Evolutionary conservation across 2,797 vertebrate species (phyloP), one percentile per base, ranked within the genome.

Genomic region (Cyprinella venusta): DNA sequence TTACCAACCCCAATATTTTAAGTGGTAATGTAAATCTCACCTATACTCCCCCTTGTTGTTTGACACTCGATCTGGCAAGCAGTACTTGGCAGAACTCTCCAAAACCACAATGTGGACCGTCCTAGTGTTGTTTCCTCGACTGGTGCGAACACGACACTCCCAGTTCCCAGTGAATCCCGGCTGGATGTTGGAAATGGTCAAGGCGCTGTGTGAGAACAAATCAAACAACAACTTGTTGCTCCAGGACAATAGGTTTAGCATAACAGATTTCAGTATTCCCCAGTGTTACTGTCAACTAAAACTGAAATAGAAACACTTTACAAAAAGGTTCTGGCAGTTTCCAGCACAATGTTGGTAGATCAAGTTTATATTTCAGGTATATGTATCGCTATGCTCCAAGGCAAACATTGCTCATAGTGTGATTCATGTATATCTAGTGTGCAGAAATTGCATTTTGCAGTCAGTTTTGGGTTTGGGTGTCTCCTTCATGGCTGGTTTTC

Each of bases 31-130:
- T 5, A 74, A 16, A 52, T 21, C 13, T 86, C 75, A 99, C 98
- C 96, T 96, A 95, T 98, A 99, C 82, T 99, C 98, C 0, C 98
- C 98, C 91, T 97, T 99, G 91, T 99, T 99, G 93, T 99, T 99
- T 30, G 97, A 94, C 83, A 98, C 91, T 0, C 96, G 95, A 85
- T 99, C 98, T 1, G 96, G 94, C 4, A 94, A 92, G 15, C 98
- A 99, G 88, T 98, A 99, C 82, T 97, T 96, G 0, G 97, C 97
- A 13, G 97, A 97, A 86, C 96, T 98, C 90, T 99, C 97, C 87
- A 99, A 88, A 6, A 99, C 98, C 81, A 98, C 95, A 2, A 99
- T 97, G 86, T 98, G 95, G 61, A 99, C 97, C 0, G 96, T 97
- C 86, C 97, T 95, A 0, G 97, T 98, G 86, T 96, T 99, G 93